Evolutionary conservation across 53 echinoderm and acorn worm species (phyloP), one percentile per base, ranked within the genome.

Genomic region (Henricia sp.): DNA sequence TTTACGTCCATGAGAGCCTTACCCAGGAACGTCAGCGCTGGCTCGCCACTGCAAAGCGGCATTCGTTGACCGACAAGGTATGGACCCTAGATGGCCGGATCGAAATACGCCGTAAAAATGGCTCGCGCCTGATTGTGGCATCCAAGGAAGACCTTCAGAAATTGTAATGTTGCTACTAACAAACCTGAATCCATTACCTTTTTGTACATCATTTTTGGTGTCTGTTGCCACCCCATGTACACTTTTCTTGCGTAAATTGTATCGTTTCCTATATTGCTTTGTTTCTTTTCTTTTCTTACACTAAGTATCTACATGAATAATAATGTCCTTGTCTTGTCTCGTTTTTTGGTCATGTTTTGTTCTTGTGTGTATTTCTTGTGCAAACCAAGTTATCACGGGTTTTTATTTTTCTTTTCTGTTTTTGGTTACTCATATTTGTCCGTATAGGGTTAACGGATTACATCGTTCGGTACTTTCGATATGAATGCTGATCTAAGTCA

Each of bases 1-100:
- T 88, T 19, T 87, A 77, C 57, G 67, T 77, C 38, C 55, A 87
- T n/a, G 87, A 87, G 55, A 77, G 77, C 52, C 78, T 78, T 11
- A 78, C 87, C 1, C 77, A 20, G 36, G 68, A 80, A 48, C 55
- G 82, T 48, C 58, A 48, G 21, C 28, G 70, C 27, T 24, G 60
- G 28, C 77, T 87, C 26, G 41, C 39, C 28, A 55, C 40, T 29
- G 63, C 70, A 0, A 88, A 82, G 36, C 69, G 26, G 4, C 69
- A 68, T 42, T 32, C 69, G 13, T 41, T 34, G 4, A 72, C 72
- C 1, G 72, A 84, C 11, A 84, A 59, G 62, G 72, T 72, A 1
- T 85, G 85, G 85, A 85, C 84, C 20, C 71, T 57, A 42, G 71
- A 84, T 43, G 71, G 82, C 32, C 63, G 50, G 35, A 25, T 82